A percentile compares a stretch with the other conserved stretches of the same genome.
phyloP scores from a whole-genome alignment of 1,140 invertebrate genomes.

The Heliconius melpomene region DNA sequence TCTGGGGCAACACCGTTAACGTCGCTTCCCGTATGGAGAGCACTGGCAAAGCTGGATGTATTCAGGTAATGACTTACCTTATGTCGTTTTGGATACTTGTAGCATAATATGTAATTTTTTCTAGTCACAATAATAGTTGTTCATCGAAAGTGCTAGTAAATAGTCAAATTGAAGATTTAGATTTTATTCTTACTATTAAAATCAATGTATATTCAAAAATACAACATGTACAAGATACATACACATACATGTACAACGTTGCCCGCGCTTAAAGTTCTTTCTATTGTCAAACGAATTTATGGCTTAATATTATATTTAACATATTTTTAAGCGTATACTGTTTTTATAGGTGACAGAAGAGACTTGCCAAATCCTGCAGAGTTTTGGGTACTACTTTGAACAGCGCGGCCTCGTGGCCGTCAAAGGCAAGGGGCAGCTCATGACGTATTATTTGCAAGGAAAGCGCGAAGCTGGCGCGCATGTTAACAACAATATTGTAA shows the following conservation, averaged over 20 bases:
- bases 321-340: neutral
- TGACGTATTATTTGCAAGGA: conserved; percentile 96
- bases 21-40: conserved; percentile 98
- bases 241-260: no score
- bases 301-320: neutral
- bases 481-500: conserved; percentile 19
- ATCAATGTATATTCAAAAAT: no score
- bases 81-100: neutral
- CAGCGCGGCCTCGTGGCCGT: conserved; percentile 95
- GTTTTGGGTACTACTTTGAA: conserved; percentile 95
- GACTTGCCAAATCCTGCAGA: conserved; percentile 91
- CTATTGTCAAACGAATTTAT: neutral
- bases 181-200: no score
- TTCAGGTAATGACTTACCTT: conserved; percentile 86
- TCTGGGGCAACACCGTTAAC: conserved; percentile 98
- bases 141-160: no score
- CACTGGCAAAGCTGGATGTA: conserved; percentile 96
- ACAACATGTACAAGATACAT: no score
- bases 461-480: conserved; percentile 71
- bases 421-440: conserved; percentile 96
- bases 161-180: no score
- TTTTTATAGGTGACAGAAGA: conserved; percentile 94
- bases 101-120: neutral
- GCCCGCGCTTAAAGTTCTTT: no score
- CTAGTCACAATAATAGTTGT: neutral